Percentiles rank a stretch among this genome's conserved stretches.
Evolutionary conservation across 1,140 invertebrate species (phyloP).

Genomic region (Marisa cornuarietis): DNA sequence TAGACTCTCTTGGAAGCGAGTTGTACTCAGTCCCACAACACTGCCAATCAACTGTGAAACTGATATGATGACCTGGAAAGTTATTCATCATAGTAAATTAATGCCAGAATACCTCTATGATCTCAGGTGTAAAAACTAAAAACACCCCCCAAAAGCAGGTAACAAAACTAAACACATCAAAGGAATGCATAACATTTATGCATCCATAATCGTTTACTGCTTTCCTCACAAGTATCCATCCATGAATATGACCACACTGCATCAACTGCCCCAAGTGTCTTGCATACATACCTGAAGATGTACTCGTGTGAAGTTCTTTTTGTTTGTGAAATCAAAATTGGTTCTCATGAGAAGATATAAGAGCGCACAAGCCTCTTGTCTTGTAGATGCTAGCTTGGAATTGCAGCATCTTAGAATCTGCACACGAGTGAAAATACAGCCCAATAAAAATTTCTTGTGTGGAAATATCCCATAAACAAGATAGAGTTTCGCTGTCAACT

Average conservation of each 20-base stretch:
- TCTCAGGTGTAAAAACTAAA: no score
- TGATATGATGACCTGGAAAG: constrained; percentile 79
- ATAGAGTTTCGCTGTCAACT: no score
- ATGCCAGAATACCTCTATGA: neutral
- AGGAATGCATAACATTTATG: neutral
- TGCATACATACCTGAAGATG: constrained; percentile 56
- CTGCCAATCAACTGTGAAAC: constrained; percentile 91
- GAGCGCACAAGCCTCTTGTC: constrained; percentile 89
- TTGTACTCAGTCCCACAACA: constrained; percentile 85
- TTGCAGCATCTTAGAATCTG: constrained; percentile 63
- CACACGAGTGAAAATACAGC: constrained; percentile 16
- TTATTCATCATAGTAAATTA: constrained; percentile 19
- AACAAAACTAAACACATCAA: neutral
- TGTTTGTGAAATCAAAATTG: constrained; percentile 88
- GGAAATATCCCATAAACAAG: no score
- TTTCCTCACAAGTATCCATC: no score
- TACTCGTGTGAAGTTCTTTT: constrained; percentile 85
- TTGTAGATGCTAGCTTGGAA: constrained; percentile 60
- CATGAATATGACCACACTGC: no score
- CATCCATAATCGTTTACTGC: no score
- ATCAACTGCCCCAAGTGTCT: no score
- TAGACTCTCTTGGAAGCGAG: constrained; percentile 89
- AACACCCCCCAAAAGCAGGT: neutral
- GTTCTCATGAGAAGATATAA: constrained; percentile 91
- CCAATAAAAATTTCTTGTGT: no score